Evolutionary conservation across 37 sponge, comb jelly and placozoan species (phyloP).

Genomic region (Spongilla lacustris): DNA sequence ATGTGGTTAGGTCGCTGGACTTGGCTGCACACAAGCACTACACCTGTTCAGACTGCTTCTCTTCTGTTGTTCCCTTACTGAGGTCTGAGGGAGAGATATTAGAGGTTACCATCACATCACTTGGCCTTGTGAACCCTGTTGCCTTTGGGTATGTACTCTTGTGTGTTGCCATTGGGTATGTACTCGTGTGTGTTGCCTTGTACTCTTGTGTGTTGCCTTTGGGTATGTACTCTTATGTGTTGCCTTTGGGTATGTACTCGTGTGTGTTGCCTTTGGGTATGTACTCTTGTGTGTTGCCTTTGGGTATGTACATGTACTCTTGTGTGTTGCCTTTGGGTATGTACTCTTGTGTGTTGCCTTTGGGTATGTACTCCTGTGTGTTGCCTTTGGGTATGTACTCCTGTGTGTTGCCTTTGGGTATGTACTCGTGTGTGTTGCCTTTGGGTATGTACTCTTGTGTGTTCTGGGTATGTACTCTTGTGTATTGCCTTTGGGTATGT

Average conservation of each 20-base stretch:
- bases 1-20: no score
- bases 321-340: no score
- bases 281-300: neutral
- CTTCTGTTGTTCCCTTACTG: neutral
- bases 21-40: no score
- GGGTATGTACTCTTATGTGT: neutral
- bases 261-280: neutral
- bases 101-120: conserved; percentile 83
- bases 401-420: no score
- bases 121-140: conserved; percentile 76
- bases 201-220: neutral
- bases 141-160: conserved; percentile 77
- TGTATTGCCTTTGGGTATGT: neutral
- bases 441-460: no score
- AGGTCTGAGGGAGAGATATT: conserved; percentile 67
- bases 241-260: no score
- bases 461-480: no score
- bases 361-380: no score
- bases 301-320: neutral
- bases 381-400: no score
- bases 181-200: neutral
- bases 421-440: no score
- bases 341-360: no score
- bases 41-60: no score
- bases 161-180: neutral